A percentile compares a stretch with the other conserved stretches of the same genome.
Evolutionary conservation across 2,888 invertebrate genomes (phyloP).

Genomic region (Pristionchus japonicus): DNA sequence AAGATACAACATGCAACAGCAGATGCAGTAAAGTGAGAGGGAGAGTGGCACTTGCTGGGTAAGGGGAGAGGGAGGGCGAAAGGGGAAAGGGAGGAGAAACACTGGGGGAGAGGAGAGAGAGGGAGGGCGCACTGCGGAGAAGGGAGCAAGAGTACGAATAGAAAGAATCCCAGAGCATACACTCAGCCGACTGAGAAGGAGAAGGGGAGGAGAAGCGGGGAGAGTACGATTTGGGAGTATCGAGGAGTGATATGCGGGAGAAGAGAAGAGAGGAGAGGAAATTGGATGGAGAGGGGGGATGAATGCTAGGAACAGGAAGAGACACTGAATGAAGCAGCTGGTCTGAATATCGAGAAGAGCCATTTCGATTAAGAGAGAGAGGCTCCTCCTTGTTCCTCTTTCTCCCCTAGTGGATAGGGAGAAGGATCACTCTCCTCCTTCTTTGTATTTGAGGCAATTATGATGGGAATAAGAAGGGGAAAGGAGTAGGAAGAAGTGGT

Average conservation of each 20-base stretch:
- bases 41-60: neutral
- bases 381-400: neutral
- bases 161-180: slow-evolving; percentile 37
- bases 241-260: neutral
- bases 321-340: neutral
- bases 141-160: slow-evolving; percentile 27
- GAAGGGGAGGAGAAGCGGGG: neutral
- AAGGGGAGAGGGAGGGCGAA: neutral
- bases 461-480: neutral
- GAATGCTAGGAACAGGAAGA: neutral
- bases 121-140: neutral
- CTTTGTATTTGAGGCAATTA: neutral
- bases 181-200: no score
- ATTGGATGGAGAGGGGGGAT: neutral
- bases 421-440: no score
- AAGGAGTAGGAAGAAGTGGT: neutral
- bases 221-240: slow-evolving; percentile 29
- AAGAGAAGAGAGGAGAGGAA: neutral
- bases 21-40: slow-evolving; percentile 25
- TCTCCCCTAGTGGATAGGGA: neutral
- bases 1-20: neutral
- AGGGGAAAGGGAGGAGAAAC: neutral
- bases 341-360: slow-evolving; percentile 5
- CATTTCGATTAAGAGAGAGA: neutral
- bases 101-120: neutral